These are phyloP conservation scores for Apamea anceps DNA, from an alignment of 2,888 invertebrate genomes.

Conservation along the genomic window DNA sequence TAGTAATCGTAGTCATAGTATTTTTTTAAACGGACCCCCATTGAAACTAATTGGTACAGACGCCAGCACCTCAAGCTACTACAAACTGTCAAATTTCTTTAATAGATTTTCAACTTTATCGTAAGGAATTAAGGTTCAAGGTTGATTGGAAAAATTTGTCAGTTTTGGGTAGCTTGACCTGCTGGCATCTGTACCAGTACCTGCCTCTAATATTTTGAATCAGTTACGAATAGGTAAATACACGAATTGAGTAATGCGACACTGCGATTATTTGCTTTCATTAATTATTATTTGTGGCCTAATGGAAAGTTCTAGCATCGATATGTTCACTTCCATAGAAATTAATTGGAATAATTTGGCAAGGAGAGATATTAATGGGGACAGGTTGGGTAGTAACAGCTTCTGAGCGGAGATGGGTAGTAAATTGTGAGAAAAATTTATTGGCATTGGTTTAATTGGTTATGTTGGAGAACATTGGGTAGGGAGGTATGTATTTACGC, in stretches of 20 bases:
- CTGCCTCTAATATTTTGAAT: slow-evolving; percentile 15
- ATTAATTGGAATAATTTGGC: slow-evolving; percentile 57
- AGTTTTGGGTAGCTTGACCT: too few species aligned
- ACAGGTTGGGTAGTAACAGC: slow-evolving; percentile 31
- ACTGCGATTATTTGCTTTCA: slow-evolving; percentile 44
- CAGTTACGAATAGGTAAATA: slow-evolving; percentile 19
- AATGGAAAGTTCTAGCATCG: slow-evolving; percentile 32
- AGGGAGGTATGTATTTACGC: not conserved
- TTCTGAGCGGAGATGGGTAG: slow-evolving; percentile 15
- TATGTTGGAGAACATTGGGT: not conserved
- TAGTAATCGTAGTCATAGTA: not conserved
- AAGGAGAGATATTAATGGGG: slow-evolving; percentile 33
- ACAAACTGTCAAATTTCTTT: too few species aligned
- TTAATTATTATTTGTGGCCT: slow-evolving; percentile 44
- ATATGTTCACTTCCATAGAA: slow-evolving; percentile 38
- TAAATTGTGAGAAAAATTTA: slow-evolving; percentile 15
- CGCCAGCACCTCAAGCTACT: too few species aligned
- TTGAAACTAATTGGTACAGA: too few species aligned
- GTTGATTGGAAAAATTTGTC: too few species aligned
- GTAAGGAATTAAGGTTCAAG: too few species aligned
- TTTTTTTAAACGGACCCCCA: not conserved
- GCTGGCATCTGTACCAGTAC: not conserved
- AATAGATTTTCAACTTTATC: too few species aligned
- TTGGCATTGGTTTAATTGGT: not conserved
- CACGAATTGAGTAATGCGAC: slow-evolving; percentile 15